These are phyloP conservation scores for Mellilla xanthometata DNA, from an alignment of 2,888 invertebrate genomes.

Conservation along the genomic window DNA sequence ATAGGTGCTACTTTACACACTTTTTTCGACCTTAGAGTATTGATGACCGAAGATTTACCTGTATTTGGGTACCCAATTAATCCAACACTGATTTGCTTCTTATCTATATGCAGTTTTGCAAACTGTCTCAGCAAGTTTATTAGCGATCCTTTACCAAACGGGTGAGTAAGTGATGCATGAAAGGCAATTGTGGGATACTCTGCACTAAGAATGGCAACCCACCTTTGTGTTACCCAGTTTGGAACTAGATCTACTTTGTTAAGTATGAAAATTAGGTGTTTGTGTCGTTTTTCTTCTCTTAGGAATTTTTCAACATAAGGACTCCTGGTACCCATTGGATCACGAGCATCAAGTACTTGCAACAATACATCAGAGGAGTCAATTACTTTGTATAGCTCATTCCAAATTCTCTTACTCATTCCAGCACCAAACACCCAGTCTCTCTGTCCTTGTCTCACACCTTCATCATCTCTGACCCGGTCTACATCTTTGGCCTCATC, in stretches of 20 bases:
- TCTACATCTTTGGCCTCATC: slow-evolving; percentile 92
- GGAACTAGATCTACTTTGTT: slow-evolving; percentile 99
- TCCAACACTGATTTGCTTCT: slow-evolving; percentile 99
- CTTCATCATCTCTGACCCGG: slow-evolving; percentile 90
- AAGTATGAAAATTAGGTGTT: slow-evolving; percentile 97
- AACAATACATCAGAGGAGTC: slow-evolving; percentile 99
- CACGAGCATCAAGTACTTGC: slow-evolving; percentile 98
- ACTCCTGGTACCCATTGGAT: slow-evolving; percentile 98
- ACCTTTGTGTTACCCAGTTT: slow-evolving; percentile 98
- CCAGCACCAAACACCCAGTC: slow-evolving; percentile 98
- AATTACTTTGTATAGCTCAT: slow-evolving; percentile 98
- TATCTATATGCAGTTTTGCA: slow-evolving; percentile 96
- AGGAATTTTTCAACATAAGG: slow-evolving; percentile 96
- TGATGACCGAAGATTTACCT: slow-evolving; percentile 99
- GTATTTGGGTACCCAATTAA: slow-evolving; percentile 99
- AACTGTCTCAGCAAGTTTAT: slow-evolving; percentile 98
- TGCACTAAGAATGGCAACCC: slow-evolving; percentile 96
- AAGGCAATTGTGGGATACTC: slow-evolving; percentile 99
- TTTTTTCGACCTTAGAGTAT: slow-evolving; percentile 96
- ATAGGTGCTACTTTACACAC: slow-evolving; percentile 99
- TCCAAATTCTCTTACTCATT: slow-evolving; percentile 98
- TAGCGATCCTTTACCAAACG: slow-evolving; percentile 98
- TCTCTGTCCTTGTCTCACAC: slow-evolving; percentile 89
- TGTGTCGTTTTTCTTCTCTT: slow-evolving; percentile 96
- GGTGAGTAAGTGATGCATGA: slow-evolving; percentile 98